phyloP scores from a whole-genome alignment of 2,797 vertebrate genomes.

The Melanogrammus aeglefinus region DNA sequence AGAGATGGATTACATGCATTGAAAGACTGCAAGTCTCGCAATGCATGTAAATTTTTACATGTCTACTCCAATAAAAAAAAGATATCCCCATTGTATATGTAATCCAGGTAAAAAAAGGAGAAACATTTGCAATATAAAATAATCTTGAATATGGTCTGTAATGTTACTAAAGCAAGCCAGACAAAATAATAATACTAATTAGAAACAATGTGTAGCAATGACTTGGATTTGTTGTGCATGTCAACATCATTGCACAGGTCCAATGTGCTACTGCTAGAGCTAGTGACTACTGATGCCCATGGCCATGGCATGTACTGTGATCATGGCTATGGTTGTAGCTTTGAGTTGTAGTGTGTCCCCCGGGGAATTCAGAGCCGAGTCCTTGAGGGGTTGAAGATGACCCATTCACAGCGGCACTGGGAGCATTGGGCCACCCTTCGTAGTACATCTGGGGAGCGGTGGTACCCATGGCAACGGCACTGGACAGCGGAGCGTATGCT shows the following conservation, averaged over 20 bases:
- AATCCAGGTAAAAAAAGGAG: neutral
- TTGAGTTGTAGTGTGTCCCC: slow-evolving; percentile 38
- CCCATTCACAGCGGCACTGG: slow-evolving; percentile 5
- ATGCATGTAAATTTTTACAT: neutral
- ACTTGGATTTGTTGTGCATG: neutral
- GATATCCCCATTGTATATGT: neutral
- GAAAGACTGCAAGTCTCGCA: neutral
- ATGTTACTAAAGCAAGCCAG: neutral
- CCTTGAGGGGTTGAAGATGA: slow-evolving; percentile 21
- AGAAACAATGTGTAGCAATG: neutral
- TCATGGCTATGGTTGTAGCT: slow-evolving; percentile 37
- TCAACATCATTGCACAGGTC: neutral
- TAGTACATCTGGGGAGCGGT: slow-evolving; percentile 16
- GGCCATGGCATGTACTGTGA: too few species aligned
- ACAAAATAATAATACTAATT: neutral
- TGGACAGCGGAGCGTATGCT: slow-evolving; percentile 54
- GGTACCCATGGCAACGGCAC: slow-evolving; percentile 11
- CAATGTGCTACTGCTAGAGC: neutral
- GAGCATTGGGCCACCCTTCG: slow-evolving; percentile 56
- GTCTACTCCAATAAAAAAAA: neutral
- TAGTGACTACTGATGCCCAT: slow-evolving; percentile 12
- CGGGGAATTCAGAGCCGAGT: slow-evolving; percentile 17
- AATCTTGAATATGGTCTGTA: neutral
- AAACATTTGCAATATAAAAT: neutral
- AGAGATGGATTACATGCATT: neutral